Evolutionary conservation across 2,888 invertebrate species (phyloP).

Genomic region (Corythucha ciliata): DNA sequence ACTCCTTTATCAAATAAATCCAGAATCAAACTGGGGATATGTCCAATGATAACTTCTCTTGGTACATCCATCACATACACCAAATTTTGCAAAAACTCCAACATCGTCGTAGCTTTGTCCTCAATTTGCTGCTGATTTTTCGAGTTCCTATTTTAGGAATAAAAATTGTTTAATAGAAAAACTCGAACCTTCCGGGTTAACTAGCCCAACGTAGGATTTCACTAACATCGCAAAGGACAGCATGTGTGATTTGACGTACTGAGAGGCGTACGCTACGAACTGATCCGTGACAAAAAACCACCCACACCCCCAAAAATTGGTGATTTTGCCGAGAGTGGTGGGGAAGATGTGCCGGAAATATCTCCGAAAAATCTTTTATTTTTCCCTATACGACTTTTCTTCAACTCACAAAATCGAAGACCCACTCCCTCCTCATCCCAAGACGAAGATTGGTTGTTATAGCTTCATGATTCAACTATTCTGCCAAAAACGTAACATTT

Average conservation of each 20-base stretch:
- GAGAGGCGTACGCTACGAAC: conserved; percentile 64
- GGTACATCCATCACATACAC: conserved; percentile 30
- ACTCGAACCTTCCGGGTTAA: neutral
- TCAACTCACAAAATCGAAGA: too few relatives aligned
- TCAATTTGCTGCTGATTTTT: conserved; percentile 45
- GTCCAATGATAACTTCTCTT: conserved; percentile 30
- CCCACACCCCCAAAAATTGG: too few relatives aligned
- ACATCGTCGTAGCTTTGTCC: conserved; percentile 50
- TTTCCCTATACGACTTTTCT: too few relatives aligned
- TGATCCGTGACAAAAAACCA: too few relatives aligned
- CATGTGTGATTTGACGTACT: conserved; percentile 54
- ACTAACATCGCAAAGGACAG: conserved; percentile 41
- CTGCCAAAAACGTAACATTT: too few relatives aligned
- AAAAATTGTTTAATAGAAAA: conserved; percentile 2
- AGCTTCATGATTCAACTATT: too few relatives aligned
- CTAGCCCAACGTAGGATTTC: neutral
- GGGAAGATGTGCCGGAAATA: too few relatives aligned
- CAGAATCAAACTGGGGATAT: conserved; percentile 34
- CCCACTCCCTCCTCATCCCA: too few relatives aligned
- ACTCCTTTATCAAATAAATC: conserved; percentile 31
- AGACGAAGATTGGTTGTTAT: too few relatives aligned
- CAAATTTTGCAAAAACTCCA: conserved; percentile 60
- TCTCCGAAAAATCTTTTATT: too few relatives aligned
- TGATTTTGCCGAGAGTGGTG: too few relatives aligned
- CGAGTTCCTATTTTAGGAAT: neutral